Evolutionary conservation across 2,797 vertebrate species (phyloP).

Genomic region (Sebastes miniatus): DNA sequence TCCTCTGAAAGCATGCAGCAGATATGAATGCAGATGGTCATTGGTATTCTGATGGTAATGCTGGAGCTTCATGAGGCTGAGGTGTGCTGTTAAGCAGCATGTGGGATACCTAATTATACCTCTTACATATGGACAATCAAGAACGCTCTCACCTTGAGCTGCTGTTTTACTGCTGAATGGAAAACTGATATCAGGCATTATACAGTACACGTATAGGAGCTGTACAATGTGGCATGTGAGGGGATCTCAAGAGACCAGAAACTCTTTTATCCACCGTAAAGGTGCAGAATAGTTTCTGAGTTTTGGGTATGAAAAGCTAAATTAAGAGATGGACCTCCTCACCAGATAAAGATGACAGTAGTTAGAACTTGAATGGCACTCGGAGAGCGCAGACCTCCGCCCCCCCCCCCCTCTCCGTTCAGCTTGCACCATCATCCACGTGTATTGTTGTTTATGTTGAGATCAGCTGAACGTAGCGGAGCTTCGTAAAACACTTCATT

Average conservation of each 20-base stretch:
- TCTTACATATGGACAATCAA: conserved; percentile 66
- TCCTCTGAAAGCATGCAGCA: conserved; percentile 10
- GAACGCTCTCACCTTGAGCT: conserved; percentile 73
- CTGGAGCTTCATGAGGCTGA: conserved; percentile 46
- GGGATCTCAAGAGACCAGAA: neutral
- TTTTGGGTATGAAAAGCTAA: neutral
- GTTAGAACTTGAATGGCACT: no score
- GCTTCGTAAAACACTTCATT: no score
- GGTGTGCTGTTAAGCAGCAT: conserved; percentile 66
- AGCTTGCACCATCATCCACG: no score
- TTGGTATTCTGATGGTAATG: conserved; percentile 53
- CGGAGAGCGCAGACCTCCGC: no score
- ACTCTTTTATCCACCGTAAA: neutral
- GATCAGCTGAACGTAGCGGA: no score
- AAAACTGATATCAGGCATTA: conserved; percentile 9
- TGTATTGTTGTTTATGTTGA: no score
- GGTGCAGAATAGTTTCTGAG: neutral
- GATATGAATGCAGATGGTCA: conserved; percentile 50
- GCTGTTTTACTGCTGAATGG: conserved; percentile 18
- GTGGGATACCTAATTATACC: conserved; percentile 64
- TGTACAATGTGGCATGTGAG: neutral
- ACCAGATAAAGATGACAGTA: neutral
- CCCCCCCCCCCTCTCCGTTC: no score
- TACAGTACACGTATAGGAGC: neutral
- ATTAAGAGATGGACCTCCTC: neutral